Base-by-base conservation (phyloP, 2,888 invertebrate species). In the Sesamia inferens region DNA sequence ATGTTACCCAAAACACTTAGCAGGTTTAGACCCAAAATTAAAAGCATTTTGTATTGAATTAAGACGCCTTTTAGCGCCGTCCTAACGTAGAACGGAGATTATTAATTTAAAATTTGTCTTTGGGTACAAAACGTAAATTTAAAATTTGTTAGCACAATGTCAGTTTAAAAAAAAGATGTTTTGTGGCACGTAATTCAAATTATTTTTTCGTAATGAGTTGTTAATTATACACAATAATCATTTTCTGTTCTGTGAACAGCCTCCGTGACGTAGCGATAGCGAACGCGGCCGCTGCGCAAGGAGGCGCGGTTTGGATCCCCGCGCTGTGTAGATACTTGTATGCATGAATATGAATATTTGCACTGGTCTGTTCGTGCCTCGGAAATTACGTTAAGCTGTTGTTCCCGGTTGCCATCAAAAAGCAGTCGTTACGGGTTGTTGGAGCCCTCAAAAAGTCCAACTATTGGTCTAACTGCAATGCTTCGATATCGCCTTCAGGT, bases 31-130 rank as follows among this genome's bases (percentile, higher is more conserved):
- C 44, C 62, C 55, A 2, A 58, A 62, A 83, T 82, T 71, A 83
- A 83, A 82, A 72, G 79, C 76, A 55, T 79, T 83, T 78, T 69
- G 42, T 71, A 81, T 81, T 73, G 47, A 76, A 82, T 82, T 68
- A 82, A 79, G 76, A 81, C 39, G 55, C 71, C 54, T 82, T 79
- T 82, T 78, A 71, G 71, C 68, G 24, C 10, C 51, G 66, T 51
- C 77, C 83, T 83, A 80, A 72, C 71, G 70, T 16, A 83, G 83
- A 66, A 71, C 19, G 54, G 31, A n/a, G 47, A 39, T 64, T 61
- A 78, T 78, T 73, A 54, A 48, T 77, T 64, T 44, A 62, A 63
- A 44, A 62, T 65, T 31, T 72, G 42, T 22, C 44, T 55, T 19
- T 57, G 24, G 62, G 19, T 66, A 54, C 66, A 67, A 54, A 68